Evolutionary conservation across 2,888 invertebrate genomes (phyloP), one percentile per base, ranked within the genome.

Genomic region (Rhamphomyia laevipes): DNA sequence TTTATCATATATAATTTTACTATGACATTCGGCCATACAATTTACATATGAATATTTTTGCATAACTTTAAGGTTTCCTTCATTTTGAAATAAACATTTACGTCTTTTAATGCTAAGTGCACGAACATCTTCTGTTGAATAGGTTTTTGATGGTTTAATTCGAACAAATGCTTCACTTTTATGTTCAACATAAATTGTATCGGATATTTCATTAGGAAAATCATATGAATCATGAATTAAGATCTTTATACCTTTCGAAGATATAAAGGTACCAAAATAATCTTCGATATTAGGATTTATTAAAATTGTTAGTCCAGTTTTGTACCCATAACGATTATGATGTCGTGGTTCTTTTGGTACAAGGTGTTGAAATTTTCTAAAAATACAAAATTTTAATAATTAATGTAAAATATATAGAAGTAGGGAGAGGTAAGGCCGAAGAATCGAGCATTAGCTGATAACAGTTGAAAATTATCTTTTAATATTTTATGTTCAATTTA

Each of bases 191-290:
- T 80, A 58, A 13, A 77, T 72, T n/a, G 73, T 73, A 3, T 76
- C 73, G 0, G 77, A 71, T 46, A 74, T 75, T 51, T 73, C 63
- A 56, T 77, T 76, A 0, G 82, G 77, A 49, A 73, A 71, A 57
- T 81, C 74, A 59, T 74, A 76, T 0, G 81, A 68, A 54, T 77
- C 74, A 56, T 82, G 82, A 42, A 83, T 63, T 21, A 80, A 67
- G 1, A 84, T 77, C 64, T 77, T 67, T 12, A 74, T 67, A 0
- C 84, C 84, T 33, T 73, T 68, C 0, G 77, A 74, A 3, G 77
- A 74, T 1, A 76, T 59, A 1, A 66, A 58, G 0, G 78, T 66
- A 15, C 77, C 77, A 58, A 76, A 75, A 60, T 82, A 82, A 59
- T 84, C 81, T 0, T 72, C 63, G 0, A 72, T 62, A 2, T 74